Percentiles rank a stretch among this genome's conserved stretches.
Evolutionary conservation across 2,113 vertebrate species (phyloP).

Genomic region (Poeciliopsis turrubarensis): DNA sequence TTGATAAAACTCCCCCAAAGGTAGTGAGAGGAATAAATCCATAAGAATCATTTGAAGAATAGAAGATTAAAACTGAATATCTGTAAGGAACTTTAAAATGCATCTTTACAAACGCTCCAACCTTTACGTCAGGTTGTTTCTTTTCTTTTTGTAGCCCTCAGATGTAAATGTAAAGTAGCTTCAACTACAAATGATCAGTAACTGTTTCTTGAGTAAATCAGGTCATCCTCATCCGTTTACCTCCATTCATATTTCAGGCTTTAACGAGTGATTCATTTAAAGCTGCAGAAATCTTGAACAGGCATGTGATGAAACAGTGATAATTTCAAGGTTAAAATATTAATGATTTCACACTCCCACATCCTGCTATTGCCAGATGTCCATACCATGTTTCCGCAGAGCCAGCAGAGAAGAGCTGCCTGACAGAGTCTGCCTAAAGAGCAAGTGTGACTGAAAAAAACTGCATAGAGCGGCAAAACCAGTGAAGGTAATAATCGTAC

Average conservation of each 20-base stretch:
- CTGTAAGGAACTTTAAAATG: too few species aligned
- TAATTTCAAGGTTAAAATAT: slow-evolving; percentile 27
- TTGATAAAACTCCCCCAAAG: too few species aligned
- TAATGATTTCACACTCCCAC: slow-evolving; percentile 30
- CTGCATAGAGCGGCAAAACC: neutral
- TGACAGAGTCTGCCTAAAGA: slow-evolving; percentile 6
- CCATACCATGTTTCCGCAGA: neutral
- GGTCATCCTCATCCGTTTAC: neutral
- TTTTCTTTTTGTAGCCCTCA: neutral
- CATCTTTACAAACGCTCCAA: too few species aligned
- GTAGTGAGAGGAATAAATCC: too few species aligned
- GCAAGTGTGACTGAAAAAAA: neutral
- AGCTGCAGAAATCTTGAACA: neutral
- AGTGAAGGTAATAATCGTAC: too few species aligned
- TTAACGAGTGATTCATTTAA: neutral
- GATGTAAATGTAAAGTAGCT: neutral
- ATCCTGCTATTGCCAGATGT: slow-evolving; percentile 10
- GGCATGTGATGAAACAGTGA: neutral
- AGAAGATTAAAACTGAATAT: too few species aligned
- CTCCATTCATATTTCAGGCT: neutral
- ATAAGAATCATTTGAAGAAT: too few species aligned
- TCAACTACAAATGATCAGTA: neutral
- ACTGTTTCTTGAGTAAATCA: neutral
- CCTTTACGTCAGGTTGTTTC: neutral
- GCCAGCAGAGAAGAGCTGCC: slow-evolving; percentile 19